Evolutionary conservation across 2,888 invertebrate genomes (phyloP).

Genomic region (Hypena proboscidalis): DNA sequence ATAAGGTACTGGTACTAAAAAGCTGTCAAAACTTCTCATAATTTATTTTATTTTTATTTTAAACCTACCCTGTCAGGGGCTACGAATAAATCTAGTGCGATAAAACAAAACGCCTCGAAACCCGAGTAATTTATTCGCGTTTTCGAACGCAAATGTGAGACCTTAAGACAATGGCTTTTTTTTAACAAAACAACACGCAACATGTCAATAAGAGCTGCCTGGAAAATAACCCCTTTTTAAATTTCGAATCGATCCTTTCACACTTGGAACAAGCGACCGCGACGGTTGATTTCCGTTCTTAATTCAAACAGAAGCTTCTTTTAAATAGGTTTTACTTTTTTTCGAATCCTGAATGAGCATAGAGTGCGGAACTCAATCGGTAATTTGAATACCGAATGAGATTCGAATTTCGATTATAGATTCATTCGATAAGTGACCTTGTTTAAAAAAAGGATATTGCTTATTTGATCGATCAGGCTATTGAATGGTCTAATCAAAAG

Average conservation of each 20-base stretch:
- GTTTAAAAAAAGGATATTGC: slow-evolving; percentile 81
- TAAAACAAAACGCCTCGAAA: slow-evolving; percentile 36
- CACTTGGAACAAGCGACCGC: slow-evolving; percentile 79
- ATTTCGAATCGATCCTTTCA: slow-evolving; percentile 82
- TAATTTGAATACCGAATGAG: slow-evolving; percentile 75
- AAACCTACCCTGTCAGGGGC: neutral
- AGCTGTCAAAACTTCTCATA: neutral
- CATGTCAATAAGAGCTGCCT: slow-evolving; percentile 72
- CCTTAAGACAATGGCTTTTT: slow-evolving; percentile 52
- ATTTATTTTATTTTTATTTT: too few relatives aligned
- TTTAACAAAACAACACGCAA: slow-evolving; percentile 63
- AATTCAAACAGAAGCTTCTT: slow-evolving; percentile 79
- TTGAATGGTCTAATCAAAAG: slow-evolving; percentile 70
- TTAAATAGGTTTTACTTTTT: slow-evolving; percentile 69
- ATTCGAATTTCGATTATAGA: slow-evolving; percentile 82
- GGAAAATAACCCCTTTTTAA: slow-evolving; percentile 68
- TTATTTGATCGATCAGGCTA: slow-evolving; percentile 75
- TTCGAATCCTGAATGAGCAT: slow-evolving; percentile 61
- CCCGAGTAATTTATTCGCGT: slow-evolving; percentile 40
- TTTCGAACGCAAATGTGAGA: slow-evolving; percentile 44
- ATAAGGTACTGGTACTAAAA: neutral
- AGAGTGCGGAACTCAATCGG: slow-evolving; percentile 73
- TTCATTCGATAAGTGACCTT: slow-evolving; percentile 84
- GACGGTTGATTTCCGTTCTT: slow-evolving; percentile 84
- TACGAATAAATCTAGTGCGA: slow-evolving; percentile 19